Evolutionary conservation across 2,888 invertebrate genomes (phyloP).

Genomic region (Tolmerus cingulatus): DNA sequence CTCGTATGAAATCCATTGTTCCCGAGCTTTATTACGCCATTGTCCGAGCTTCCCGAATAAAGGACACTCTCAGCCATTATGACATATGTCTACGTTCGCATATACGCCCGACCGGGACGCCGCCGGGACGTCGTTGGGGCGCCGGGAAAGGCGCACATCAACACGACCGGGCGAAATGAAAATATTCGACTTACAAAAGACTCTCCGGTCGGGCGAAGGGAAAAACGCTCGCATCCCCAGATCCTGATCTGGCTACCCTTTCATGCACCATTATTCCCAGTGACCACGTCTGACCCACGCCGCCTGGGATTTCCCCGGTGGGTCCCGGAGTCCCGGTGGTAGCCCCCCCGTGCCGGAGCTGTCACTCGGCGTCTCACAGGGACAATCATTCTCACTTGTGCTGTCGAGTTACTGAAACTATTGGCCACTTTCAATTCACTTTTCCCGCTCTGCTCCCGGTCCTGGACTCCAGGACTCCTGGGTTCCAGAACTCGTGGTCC

Average conservation of each 20-base stretch:
- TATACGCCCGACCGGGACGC: not conserved
- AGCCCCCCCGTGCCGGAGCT: not conserved
- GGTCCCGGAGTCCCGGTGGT: not conserved
- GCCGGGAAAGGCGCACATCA: slow-evolving; percentile 10
- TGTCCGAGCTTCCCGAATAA: slow-evolving; percentile 23
- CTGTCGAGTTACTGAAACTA: slow-evolving; percentile 30
- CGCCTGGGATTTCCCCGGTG: not conserved
- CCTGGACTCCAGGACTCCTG: not conserved
- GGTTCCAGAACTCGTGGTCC: too few species aligned
- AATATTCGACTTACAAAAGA: slow-evolving; percentile 35
- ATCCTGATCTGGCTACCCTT: not conserved
- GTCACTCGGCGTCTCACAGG: slow-evolving; percentile 29
- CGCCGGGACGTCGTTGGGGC: not conserved
- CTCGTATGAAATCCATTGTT: slow-evolving; percentile 31
- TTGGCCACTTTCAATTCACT: slow-evolving; percentile 41
- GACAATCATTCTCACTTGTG: slow-evolving; percentile 41
- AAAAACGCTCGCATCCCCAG: not conserved
- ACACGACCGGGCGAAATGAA: slow-evolving; percentile 8
- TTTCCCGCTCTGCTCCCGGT: not conserved
- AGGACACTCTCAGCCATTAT: slow-evolving; percentile 20
- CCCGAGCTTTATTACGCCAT: slow-evolving; percentile 28
- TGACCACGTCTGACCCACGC: slow-evolving; percentile 23
- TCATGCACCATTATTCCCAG: slow-evolving; percentile 12
- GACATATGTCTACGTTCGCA: slow-evolving; percentile 15
- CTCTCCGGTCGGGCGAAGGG: not conserved